Conservation (phyloP, 1,140 invertebrate genomes). For the Drosophila bocqueti region DNA sequence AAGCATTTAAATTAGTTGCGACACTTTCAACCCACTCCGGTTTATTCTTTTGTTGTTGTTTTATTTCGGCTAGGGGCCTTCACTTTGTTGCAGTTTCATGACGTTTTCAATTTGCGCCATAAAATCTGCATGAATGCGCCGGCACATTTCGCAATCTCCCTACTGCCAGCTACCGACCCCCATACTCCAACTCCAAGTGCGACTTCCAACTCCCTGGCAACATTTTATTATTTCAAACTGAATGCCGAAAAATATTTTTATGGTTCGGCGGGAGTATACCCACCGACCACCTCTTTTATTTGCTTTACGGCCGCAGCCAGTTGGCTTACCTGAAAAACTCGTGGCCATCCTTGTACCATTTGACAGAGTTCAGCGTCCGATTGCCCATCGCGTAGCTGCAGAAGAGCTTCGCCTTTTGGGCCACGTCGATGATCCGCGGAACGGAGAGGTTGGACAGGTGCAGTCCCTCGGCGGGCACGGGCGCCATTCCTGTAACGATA, state of each 20-base stretch:
- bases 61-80: slow-evolving; percentile 15
- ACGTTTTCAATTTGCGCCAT: slow-evolving; percentile 82
- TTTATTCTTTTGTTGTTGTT: background rate
- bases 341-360: slow-evolving; percentile 92
- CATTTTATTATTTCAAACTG: slow-evolving; percentile 75
- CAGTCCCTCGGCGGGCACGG: slow-evolving; percentile 64
- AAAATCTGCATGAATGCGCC: slow-evolving; percentile 82
- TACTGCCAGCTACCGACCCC: background rate
- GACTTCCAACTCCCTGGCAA: slow-evolving; percentile 16
- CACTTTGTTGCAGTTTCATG: slow-evolving; percentile 80
- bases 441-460: slow-evolving; percentile 83
- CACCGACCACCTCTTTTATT: slow-evolving; percentile 52
- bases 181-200: slow-evolving; percentile 3
- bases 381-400: slow-evolving; percentile 87
- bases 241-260: slow-evolving; percentile 76
- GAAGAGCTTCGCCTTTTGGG: slow-evolving; percentile 86
- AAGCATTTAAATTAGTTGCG: slow-evolving; percentile 84
- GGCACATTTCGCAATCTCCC: slow-evolving; percentile 43
- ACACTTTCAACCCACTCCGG: slow-evolving; percentile 59
- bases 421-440: slow-evolving; percentile 86
- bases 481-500: slow-evolving; percentile 62
- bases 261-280: slow-evolving; percentile 5
- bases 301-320: slow-evolving; percentile 58
- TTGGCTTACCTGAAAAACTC: slow-evolving; percentile 89
- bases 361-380: slow-evolving; percentile 90